Base-by-base conservation (phyloP, 1,140 invertebrate genomes). In the Telenomus remus region DNA sequence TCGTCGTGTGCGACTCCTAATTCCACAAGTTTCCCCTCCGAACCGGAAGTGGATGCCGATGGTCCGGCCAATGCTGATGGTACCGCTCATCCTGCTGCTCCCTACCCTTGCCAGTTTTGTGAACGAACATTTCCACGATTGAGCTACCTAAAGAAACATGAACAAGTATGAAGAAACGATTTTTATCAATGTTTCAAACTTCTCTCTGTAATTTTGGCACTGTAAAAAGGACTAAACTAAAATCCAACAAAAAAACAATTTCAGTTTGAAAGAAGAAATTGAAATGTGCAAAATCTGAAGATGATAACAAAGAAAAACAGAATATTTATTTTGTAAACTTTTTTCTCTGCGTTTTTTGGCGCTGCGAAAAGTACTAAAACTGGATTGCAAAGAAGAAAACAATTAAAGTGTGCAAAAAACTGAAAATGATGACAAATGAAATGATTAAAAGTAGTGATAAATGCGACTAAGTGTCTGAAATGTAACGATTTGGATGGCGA, bases 91-190 rank as follows among this genome's bases (percentile, higher is more conserved):
- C 83, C 89, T 6, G 91, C 90, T 71, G 94, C 94, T 27, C 95
- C 95, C 37, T 95, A 96, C 89, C 92, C 94, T 73, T 96, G 95
- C 88, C 93, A 94, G 84, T 96, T 95, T 88, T 98, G 96, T 89
- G 94, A 96, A 70, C 95, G 95, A 85, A 94, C 95, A 47, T 98
- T 97, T 88, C 93, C 95, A 0, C 90, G 95, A 43, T 91, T 95
- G 33, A 94, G 92, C 55, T 95, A 95, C 84, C 90, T 97, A 71
- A 96, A 96, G 88, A 95, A 95, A 87, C 96, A 97, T 90, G 95
- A 97, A 88, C 95, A 97, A 94, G 96, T 97, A 86, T 89, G 47
- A 15, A 39, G 1, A n/a, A 2, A 39, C n/a, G 9, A 9, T 39
- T n/a, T 9, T 39, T 11, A 2, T 39, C 37, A 39, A 2, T 39